phyloP scores from a whole-genome alignment of 2,888 invertebrate genomes.

The Nowickia ferox region DNA sequence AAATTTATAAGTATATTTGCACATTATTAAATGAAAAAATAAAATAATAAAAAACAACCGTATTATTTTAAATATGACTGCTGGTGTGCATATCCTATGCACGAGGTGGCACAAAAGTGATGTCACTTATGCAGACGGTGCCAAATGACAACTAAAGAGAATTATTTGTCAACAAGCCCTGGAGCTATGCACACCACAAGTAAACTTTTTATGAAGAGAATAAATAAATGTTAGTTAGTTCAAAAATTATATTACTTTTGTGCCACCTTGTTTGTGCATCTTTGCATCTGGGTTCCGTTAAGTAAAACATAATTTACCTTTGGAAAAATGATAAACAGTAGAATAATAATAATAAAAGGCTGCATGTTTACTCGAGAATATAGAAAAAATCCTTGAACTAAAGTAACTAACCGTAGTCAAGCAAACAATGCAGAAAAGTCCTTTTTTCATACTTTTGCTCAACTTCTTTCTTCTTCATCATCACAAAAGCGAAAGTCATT shows the following conservation, averaged over 20 bases:
- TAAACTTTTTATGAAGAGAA: too few species aligned
- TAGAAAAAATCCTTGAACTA: slow-evolving; percentile 53
- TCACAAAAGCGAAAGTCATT: neutral
- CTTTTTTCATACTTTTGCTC: slow-evolving; percentile 11
- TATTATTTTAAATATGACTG: neutral
- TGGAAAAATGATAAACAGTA: slow-evolving; percentile 29
- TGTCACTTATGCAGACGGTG: too few species aligned
- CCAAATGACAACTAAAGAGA: too few species aligned
- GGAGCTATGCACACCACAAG: too few species aligned
- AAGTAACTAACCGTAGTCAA: slow-evolving; percentile 57
- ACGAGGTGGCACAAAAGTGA: neutral
- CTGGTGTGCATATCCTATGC: neutral
- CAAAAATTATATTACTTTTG: neutral
- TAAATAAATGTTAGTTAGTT: too few species aligned
- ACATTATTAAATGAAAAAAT: neutral
- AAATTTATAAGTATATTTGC: neutral
- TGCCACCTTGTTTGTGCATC: neutral
- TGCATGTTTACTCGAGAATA: neutral
- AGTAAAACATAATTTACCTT: slow-evolving; percentile 63
- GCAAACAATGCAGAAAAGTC: slow-evolving; percentile 58
- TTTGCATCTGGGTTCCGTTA: slow-evolving; percentile 21
- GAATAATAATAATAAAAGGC: neutral
- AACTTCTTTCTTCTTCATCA: neutral
- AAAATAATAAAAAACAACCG: neutral
- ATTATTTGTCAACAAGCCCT: too few species aligned